Evolutionary conservation across 2,797 vertebrate genomes (phyloP).

Genomic region (Chiroxiphia lanceolata): DNA sequence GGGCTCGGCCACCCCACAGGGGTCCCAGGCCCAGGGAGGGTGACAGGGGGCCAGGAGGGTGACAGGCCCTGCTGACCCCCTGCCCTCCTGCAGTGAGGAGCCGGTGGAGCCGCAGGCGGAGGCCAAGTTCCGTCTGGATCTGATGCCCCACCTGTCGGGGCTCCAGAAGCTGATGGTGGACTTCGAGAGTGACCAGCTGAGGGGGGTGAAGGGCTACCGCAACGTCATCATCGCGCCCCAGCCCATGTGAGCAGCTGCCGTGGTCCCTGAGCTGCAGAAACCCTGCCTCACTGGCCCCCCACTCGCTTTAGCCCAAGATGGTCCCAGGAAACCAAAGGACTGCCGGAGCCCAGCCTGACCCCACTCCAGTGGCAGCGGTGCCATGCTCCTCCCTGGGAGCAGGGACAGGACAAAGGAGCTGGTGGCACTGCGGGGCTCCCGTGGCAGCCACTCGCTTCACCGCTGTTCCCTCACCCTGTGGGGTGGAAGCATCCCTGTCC

Average conservation of each 20-base stretch:
- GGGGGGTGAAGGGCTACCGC: constrained; percentile 87
- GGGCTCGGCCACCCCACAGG: fast-evolving
- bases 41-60: not conserved
- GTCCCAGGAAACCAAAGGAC: fast-evolving
- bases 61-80: no score
- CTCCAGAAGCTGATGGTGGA: constrained; percentile 88
- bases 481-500: fast-evolving
- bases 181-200: constrained; percentile 88
- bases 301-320: not conserved
- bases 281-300: not conserved
- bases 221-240: constrained; percentile 84
- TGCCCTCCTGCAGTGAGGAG: constrained; percentile 28
- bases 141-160: constrained; percentile 81
- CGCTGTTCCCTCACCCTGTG: fast-evolving
- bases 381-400: fast-evolving
- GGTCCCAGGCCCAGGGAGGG: not conserved
- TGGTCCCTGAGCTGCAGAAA: not conserved
- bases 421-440: not conserved
- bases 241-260: not conserved
- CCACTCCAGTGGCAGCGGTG: fast-evolving
- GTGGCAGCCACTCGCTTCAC: fast-evolving
- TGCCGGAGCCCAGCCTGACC: not conserved
- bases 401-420: not conserved
- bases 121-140: constrained; percentile 83
- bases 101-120: constrained; percentile 80